These are phyloP conservation scores for Amblyornis subalaris DNA, from an alignment of 2,113 vertebrate genomes.

Conservation along the genomic window DNA sequence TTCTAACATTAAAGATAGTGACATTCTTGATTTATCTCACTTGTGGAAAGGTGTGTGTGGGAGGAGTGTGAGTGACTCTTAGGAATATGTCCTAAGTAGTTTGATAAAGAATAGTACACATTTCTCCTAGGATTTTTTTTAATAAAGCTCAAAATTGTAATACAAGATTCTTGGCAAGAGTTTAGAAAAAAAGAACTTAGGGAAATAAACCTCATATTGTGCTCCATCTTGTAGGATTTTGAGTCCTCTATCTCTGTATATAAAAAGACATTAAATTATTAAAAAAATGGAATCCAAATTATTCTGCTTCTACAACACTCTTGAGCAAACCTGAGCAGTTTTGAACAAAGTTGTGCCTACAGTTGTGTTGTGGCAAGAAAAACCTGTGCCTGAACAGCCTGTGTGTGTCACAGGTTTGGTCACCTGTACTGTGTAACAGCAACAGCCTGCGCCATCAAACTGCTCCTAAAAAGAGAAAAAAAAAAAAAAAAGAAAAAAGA, in stretches of 20 bases:
- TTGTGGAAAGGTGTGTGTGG: conserved; percentile 22
- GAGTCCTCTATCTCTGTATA: neutral
- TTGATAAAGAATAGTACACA: conserved; percentile 23
- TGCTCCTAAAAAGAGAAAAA: neutral
- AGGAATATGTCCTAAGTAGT: conserved; percentile 6
- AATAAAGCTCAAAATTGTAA: conserved; percentile 31
- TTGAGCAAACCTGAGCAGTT: neutral
- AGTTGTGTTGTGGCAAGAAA: neutral
- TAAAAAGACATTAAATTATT: neutral
- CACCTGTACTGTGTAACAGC: neutral
- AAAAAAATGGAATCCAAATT: neutral
- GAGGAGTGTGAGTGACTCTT: conserved; percentile 23
- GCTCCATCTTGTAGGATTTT: neutral
- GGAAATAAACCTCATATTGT: conserved; percentile 6
- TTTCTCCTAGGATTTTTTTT: conserved; percentile 14
- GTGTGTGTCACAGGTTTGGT: neutral
- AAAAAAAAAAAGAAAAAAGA: too few relatives aligned
- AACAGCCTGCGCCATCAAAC: neutral
- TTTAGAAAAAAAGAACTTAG: neutral
- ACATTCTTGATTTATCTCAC: conserved; percentile 55
- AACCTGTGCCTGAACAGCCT: neutral
- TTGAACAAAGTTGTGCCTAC: neutral
- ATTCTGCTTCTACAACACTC: neutral
- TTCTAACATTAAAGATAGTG: conserved; percentile 52
- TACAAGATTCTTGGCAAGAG: neutral